A percentile compares a stretch with the other conserved stretches of the same genome.
Conservation (phyloP, 2,888 invertebrate species). For the Synanthedon vespiformis region DNA sequence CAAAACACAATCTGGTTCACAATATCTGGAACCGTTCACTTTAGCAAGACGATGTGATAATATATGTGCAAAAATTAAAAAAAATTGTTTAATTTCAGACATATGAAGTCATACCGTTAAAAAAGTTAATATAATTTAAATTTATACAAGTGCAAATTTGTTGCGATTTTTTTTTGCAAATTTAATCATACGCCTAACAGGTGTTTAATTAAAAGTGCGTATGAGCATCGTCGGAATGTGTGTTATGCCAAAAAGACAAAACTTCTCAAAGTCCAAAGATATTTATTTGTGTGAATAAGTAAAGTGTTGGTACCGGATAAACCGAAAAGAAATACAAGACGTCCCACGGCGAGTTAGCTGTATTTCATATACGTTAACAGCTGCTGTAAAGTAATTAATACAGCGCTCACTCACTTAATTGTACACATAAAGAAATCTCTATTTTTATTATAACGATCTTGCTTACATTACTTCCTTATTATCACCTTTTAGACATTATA, state of each 20-base stretch:
- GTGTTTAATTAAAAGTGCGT: too few species aligned
- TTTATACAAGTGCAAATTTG: too few species aligned
- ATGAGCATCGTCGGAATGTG: not conserved
- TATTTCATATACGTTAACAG: constrained; percentile 41
- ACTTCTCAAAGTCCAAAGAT: not conserved
- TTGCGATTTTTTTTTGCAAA: too few species aligned
- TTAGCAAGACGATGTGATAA: too few species aligned
- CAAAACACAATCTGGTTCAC: too few species aligned
- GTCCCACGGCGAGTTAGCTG: constrained; percentile 32
- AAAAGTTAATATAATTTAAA: too few species aligned
- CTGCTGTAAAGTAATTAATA: constrained; percentile 50
- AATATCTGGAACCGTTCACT: too few species aligned
- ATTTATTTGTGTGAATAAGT: not conserved
- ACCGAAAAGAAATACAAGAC: constrained; percentile 24
- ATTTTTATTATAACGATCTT: constrained; percentile 56
- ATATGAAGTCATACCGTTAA: too few species aligned
- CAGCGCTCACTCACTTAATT: constrained; percentile 50
- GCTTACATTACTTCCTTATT: constrained; percentile 64
- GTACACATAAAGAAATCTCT: constrained; percentile 60
- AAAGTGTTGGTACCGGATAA: constrained; percentile 2
- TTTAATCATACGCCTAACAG: too few species aligned
- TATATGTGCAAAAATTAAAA: too few species aligned
- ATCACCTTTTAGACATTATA: constrained; percentile 58
- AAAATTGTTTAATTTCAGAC: too few species aligned
- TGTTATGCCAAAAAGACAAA: not conserved